A percentile compares a stretch with the other conserved stretches of the same genome.
Conservation (phyloP, 2,113 vertebrate genomes). For the Edolisoma coerulescens region DNA sequence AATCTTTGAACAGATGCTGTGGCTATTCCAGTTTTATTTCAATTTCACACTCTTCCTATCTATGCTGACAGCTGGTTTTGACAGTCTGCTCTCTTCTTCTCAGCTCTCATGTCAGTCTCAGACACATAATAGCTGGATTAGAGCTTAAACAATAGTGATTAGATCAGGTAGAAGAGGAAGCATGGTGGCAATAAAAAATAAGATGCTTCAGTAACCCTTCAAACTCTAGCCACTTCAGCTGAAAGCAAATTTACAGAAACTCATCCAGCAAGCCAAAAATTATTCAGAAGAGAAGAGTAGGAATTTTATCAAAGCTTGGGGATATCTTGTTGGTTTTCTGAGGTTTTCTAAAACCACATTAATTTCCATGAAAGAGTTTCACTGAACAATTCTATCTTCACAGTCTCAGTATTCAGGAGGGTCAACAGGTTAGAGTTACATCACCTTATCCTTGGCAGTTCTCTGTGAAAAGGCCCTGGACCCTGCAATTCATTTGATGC, state of each 20-base stretch:
- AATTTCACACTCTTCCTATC: conserved; percentile 48
- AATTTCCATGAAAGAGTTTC: background rate
- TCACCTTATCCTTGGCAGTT: background rate
- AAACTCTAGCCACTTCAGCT: background rate
- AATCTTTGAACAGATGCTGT: conserved; percentile 44
- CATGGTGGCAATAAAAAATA: conserved; percentile 56
- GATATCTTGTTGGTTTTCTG: background rate
- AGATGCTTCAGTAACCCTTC: conserved; percentile 51
- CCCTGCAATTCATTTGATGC: background rate
- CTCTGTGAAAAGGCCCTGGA: background rate
- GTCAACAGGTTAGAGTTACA: background rate
- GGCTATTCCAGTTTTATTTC: conserved; percentile 62
- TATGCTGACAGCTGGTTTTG: conserved; percentile 57
- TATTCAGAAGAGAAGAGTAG: background rate
- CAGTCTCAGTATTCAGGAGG: background rate
- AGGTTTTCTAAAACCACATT: background rate
- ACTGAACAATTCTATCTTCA: background rate
- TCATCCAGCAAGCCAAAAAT: background rate
- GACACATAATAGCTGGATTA: conserved; percentile 34
- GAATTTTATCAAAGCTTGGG: background rate
- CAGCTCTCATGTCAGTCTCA: conserved; percentile 50
- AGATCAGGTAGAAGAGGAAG: conserved; percentile 37
- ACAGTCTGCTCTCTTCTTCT: conserved; percentile 48
- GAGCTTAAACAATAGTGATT: conserved; percentile 66
- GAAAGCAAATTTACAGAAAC: background rate